Conservation (phyloP, 2,888 invertebrate species). For the Venustoraphidia nigricollis region DNA sequence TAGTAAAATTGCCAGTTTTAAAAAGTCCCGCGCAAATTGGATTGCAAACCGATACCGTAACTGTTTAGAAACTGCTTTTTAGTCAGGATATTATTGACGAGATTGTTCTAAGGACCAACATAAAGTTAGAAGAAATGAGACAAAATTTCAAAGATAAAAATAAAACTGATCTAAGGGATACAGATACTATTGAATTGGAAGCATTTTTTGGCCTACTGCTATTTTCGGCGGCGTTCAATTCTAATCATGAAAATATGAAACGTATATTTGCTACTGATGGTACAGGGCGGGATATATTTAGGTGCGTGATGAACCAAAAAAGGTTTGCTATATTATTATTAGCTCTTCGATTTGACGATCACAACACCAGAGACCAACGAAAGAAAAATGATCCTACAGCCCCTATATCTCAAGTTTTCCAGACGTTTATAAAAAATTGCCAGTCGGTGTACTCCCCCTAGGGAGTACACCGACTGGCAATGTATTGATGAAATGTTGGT, state of each 20-base stretch:
- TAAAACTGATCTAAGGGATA: too few relatives aligned
- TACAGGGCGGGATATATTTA: constrained; percentile 5
- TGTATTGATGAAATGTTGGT: constrained; percentile 10
- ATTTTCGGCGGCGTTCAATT: constrained; percentile 1
- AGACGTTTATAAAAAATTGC: constrained; percentile 4
- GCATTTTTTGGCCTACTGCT: too few relatives aligned
- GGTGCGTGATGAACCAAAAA: neutral
- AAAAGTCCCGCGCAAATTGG: too few relatives aligned
- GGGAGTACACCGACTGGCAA: neutral
- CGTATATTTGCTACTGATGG: constrained; percentile 5
- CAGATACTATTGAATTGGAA: too few relatives aligned
- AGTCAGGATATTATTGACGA: too few relatives aligned
- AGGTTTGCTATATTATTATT: constrained; percentile 5
- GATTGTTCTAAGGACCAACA: too few relatives aligned
- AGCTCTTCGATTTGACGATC: constrained; percentile 5
- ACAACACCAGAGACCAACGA: constrained; percentile 4
- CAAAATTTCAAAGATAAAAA: too few relatives aligned
- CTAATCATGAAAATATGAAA: constrained; percentile 2
- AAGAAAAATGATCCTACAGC: constrained; percentile 2
- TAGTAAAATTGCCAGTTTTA: too few relatives aligned
- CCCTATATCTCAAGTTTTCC: constrained; percentile 1
- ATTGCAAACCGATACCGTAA: too few relatives aligned
- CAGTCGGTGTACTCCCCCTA: constrained; percentile 1
- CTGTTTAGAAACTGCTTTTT: too few relatives aligned
- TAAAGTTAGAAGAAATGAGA: too few relatives aligned